phyloP scores from a whole-genome alignment of 1,140 invertebrate genomes.

The Bombus breviceps region DNA sequence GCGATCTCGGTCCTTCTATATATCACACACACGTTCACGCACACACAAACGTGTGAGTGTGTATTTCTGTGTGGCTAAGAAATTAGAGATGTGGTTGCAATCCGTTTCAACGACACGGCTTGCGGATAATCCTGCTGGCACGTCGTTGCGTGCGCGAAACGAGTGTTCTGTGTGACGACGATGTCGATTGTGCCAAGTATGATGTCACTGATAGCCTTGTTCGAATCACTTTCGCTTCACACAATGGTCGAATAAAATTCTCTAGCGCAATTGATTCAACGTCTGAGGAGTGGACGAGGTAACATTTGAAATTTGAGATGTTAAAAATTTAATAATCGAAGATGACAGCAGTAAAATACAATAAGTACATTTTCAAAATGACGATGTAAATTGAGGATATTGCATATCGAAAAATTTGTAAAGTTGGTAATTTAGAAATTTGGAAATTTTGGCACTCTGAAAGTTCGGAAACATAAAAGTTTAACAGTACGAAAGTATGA shows the following conservation, averaged over 20 bases:
- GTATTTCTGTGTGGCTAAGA: not conserved
- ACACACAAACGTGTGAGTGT: not conserved
- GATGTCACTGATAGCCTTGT: not conserved
- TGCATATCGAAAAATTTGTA: not conserved
- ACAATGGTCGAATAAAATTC: not conserved
- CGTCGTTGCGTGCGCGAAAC: constrained; percentile 17
- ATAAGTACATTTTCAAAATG: too few relatives aligned
- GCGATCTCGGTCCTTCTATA: constrained; percentile 15
- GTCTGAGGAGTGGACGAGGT: not conserved
- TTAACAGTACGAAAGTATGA: not conserved
- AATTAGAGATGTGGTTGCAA: constrained; percentile 26
- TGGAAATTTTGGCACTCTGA: not conserved
- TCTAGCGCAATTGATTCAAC: not conserved
- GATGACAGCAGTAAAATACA: too few relatives aligned
- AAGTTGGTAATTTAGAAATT: not conserved
- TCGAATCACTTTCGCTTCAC: not conserved
- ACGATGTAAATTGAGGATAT: too few relatives aligned
- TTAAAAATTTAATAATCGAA: not conserved
- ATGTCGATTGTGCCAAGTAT: not conserved
- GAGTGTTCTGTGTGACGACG: constrained; percentile 14
- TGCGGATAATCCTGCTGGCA: constrained; percentile 18
- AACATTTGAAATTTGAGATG: not conserved
- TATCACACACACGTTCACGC: not conserved
- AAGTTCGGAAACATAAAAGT: not conserved
- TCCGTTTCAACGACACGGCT: not conserved